Conservation (phyloP, 2,888 invertebrate species). For the Encarsia formosa region DNA sequence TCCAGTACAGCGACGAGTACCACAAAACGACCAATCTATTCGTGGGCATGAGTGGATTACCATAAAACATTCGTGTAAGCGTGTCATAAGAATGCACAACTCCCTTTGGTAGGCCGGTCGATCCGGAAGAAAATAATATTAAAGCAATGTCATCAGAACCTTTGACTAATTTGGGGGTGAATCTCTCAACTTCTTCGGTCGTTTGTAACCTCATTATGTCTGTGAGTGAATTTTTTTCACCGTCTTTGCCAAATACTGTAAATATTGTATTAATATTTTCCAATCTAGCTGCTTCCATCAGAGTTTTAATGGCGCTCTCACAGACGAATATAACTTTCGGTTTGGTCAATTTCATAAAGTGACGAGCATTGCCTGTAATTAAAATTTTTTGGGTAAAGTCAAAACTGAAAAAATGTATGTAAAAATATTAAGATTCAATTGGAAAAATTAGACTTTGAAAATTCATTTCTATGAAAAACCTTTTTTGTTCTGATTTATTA, state of each 20-base stretch:
- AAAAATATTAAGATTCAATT: neutral
- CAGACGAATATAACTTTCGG: slow-evolving; percentile 40
- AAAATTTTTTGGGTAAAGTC: neutral
- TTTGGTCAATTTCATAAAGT: slow-evolving; percentile 31
- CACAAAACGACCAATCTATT: slow-evolving; percentile 19
- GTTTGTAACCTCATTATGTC: slow-evolving; percentile 30
- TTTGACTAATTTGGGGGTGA: slow-evolving; percentile 28
- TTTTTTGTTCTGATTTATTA: neutral
- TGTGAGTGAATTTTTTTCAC: slow-evolving; percentile 26
- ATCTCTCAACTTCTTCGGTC: slow-evolving; percentile 29
- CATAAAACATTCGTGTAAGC: slow-evolving; percentile 24
- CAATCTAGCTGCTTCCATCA: slow-evolving; percentile 27
- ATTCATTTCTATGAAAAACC: neutral
- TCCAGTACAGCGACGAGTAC: slow-evolving; percentile 41
- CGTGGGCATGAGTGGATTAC: neutral
- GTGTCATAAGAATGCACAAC: slow-evolving; percentile 35
- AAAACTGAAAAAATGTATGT: neutral
- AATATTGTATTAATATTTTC: slow-evolving; percentile 29
- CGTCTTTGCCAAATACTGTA: slow-evolving; percentile 34
- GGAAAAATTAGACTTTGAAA: too few species aligned
- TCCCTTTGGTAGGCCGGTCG: slow-evolving; percentile 42
- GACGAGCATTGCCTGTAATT: slow-evolving; percentile 33
- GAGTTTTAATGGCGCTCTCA: slow-evolving; percentile 14
- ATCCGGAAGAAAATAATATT: slow-evolving; percentile 44
- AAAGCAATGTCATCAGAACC: slow-evolving; percentile 28